Base-by-base conservation (phyloP, 2,888 invertebrate genomes). In the Drosophila cracens region DNA sequence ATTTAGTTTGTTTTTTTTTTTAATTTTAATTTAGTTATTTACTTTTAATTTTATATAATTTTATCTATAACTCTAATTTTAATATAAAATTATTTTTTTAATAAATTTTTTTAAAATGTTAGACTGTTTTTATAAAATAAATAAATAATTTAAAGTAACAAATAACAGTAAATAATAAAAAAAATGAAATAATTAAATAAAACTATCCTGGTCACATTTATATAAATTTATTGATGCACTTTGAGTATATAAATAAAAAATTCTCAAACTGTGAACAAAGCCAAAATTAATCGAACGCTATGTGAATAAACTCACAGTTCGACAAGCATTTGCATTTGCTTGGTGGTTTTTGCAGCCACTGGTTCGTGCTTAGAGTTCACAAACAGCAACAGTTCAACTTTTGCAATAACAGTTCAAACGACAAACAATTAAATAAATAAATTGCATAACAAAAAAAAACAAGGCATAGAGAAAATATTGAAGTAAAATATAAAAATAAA, bases 401-500 rank as follows among this genome's bases (percentile, higher is more conserved):
- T 54, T 40, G 46, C 59, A 58, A 51, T 36, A 73, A 68, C 54
- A 68, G 25, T 6, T 8, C 27, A 63, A 54, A 36, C 25, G 49
- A 68, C 46, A 46, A 67, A 43, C 31, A 58, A 52, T 64, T 61
- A 46, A 36, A 56, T 53, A 46, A 33, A 63, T 29, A 31, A 66
- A 78, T 81, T 81, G 68, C 76, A 85, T 83, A 83, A 83, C 60
- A 51, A 72, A 25, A 56, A 56, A 73, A 65, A 56, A n/a, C 63
- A 63, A 29, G 52, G 25, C 51, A 70, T 65, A 57, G 61, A 75
- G 70, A 69, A 73, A 71, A 70, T 69, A 66, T 64, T 53, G 46
- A 2, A 1, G 16, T 25, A 46, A 25, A 25, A 62, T 72, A 59
- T 69, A 67, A 77, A 51, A 51, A 51, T 29, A 51, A 31, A 31